Evolutionary conservation across 2,113 vertebrate species (phyloP).

Genomic region (Tragulus kanchil): DNA sequence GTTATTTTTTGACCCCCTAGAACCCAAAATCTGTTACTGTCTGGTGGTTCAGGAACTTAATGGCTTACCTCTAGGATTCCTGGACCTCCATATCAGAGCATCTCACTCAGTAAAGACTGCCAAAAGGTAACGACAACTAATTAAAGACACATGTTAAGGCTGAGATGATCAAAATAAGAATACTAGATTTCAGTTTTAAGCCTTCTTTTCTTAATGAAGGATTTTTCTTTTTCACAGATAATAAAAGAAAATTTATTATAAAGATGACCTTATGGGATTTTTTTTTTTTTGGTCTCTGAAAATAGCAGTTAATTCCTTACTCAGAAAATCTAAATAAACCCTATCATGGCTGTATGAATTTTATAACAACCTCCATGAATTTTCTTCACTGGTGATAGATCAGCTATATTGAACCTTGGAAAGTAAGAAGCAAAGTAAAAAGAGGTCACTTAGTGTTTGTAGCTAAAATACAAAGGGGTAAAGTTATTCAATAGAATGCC

Average conservation of each 20-base stretch:
- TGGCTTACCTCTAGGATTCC: conserved; percentile 76
- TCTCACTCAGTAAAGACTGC: conserved; percentile 46
- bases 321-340: conserved; percentile 42
- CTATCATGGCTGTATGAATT: background rate
- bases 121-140: conserved; percentile 57
- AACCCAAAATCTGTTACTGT: conserved; percentile 76
- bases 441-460: background rate
- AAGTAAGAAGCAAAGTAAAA: background rate
- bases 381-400: background rate
- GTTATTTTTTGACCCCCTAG: conserved; percentile 80
- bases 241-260: conserved; percentile 36
- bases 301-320: conserved; percentile 54
- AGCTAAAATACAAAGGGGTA: background rate
- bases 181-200: background rate
- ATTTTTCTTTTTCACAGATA: conserved; percentile 23
- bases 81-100: conserved; percentile 61
- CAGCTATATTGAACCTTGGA: background rate
- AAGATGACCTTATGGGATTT: background rate
- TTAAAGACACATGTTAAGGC: conserved; percentile 16
- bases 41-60: conserved; percentile 77
- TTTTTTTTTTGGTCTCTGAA: background rate
- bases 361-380: conserved; percentile 36
- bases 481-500: background rate
- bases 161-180: conserved; percentile 49
- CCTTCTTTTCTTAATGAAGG: background rate